Conservation (phyloP, 2,888 invertebrate genomes). For the Andrena chrysosceles region DNA sequence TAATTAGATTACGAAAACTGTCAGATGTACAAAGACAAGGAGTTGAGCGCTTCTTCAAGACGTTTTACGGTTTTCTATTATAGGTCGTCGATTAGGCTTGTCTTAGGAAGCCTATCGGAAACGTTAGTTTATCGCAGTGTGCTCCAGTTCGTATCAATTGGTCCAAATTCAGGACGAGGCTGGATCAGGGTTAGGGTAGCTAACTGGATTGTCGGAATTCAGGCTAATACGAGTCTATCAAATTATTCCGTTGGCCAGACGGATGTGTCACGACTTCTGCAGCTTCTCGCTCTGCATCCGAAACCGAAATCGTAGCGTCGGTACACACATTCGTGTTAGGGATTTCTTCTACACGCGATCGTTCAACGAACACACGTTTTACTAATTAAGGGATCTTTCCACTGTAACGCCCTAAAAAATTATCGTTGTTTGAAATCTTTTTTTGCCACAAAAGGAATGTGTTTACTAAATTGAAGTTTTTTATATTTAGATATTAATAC, state of each 20-base stretch:
- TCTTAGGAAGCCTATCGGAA: conserved; percentile 60
- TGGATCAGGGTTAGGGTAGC: conserved; percentile 68
- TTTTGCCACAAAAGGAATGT: no score
- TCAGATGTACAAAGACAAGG: background rate
- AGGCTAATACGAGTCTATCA: conserved; percentile 73
- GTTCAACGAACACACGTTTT: no score
- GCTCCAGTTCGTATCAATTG: conserved; percentile 72
- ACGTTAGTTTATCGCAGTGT: conserved; percentile 41
- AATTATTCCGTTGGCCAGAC: conserved; percentile 63
- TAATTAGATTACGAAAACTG: background rate
- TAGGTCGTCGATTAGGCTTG: background rate
- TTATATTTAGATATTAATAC: no score
- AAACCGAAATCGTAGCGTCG: conserved; percentile 1
- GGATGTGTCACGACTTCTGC: conserved; percentile 31
- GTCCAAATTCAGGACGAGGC: conserved; percentile 75
- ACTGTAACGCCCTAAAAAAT: no score
- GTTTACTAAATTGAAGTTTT: no score
- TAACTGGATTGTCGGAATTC: conserved; percentile 77
- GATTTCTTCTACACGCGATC: no score
- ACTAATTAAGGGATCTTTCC: no score
- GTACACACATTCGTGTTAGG: no score
- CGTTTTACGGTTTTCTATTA: conserved; percentile 41
- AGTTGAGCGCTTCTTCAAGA: background rate
- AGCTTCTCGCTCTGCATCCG: conserved; percentile 26
- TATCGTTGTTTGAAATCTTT: no score